Conservation (phyloP, 2,113 vertebrate species). For the Brachypodius melanocephalos region DNA sequence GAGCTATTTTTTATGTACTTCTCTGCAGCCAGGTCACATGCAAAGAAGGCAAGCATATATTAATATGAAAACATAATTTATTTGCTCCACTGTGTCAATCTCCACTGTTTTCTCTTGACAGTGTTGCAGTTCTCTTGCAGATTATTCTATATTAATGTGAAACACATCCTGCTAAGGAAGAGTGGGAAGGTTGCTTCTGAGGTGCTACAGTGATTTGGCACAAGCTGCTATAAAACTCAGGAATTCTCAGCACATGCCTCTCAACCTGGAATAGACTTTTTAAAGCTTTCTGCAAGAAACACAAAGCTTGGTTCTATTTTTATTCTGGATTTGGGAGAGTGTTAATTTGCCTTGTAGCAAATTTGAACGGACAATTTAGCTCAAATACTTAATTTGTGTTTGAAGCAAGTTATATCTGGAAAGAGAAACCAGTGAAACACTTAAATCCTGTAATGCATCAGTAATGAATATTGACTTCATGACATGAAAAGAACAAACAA, state of each 20-base stretch:
- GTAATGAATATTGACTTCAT: conserved; percentile 8
- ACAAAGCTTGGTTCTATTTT: background rate
- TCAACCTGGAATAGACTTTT: background rate
- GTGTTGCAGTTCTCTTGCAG: background rate
- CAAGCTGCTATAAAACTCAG: background rate
- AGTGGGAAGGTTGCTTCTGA: background rate
- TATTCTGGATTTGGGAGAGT: background rate
- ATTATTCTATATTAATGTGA: background rate
- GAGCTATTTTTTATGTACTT: background rate
- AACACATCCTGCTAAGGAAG: background rate
- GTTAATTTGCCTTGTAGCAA: background rate
- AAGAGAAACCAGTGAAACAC: background rate
- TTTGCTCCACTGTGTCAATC: background rate
- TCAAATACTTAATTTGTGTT: conserved; percentile 15
- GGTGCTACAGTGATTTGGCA: conserved; percentile 13
- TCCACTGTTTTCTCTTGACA: background rate
- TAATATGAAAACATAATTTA: background rate
- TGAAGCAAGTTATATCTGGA: background rate
- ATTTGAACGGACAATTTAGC: conserved; percentile 1
- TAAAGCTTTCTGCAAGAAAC: background rate
- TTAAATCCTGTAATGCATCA: background rate
- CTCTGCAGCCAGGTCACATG: background rate
- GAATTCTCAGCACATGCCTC: background rate
- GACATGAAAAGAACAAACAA: background rate
- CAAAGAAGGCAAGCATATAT: background rate